A percentile compares a stretch with the other conserved stretches of the same genome.
Evolutionary conservation across 2,888 invertebrate species (phyloP).

Genomic region (Limnephilus lunatus): DNA sequence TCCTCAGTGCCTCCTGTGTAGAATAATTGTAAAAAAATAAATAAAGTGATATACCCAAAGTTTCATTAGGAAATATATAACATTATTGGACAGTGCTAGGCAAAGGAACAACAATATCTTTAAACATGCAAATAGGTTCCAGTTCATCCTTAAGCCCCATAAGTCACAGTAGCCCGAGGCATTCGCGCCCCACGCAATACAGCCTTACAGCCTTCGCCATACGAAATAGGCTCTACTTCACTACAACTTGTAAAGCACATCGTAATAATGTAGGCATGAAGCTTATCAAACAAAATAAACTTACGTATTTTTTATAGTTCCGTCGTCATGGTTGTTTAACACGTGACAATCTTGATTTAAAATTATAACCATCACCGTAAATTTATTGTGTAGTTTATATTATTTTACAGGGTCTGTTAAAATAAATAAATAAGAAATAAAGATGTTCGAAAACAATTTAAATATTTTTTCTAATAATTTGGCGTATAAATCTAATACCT

Average conservation of each 20-base stretch:
- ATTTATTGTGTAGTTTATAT: neutral
- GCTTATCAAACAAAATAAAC: neutral
- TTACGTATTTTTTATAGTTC: neutral
- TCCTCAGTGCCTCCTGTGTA: no score
- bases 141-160: no score
- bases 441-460: no score
- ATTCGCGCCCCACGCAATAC: neutral
- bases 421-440: no score
- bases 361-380: neutral
- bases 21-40: no score
- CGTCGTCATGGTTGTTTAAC: neutral
- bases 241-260: neutral
- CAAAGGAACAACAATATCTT: no score
- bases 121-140: no score
- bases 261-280: neutral
- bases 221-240: neutral
- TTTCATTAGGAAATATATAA: neutral
- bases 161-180: neutral
- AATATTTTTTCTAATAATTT: no score
- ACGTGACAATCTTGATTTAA: neutral
- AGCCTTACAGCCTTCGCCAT: neutral
- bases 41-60: no score
- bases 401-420: neutral
- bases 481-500: no score
- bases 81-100: neutral